A percentile compares a stretch with the other conserved stretches of the same genome.
These are phyloP conservation scores for Probosciger aterrimus DNA, from an alignment of 2,113 vertebrate genomes.

Conservation along the genomic window DNA sequence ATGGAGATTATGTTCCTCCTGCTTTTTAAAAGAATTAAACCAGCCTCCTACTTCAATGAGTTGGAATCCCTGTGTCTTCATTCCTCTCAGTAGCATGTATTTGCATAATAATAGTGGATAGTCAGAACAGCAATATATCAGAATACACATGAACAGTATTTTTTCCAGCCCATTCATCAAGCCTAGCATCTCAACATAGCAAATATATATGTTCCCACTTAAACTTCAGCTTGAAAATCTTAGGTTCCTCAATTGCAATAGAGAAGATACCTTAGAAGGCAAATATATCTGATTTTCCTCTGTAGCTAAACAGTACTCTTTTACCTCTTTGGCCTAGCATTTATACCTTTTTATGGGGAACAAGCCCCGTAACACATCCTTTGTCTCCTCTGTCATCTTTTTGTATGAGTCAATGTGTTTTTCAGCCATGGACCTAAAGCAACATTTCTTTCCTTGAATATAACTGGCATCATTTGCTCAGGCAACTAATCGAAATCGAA, in stretches of 20 bases:
- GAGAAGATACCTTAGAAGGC: neutral
- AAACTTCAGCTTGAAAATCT: slow-evolving; percentile 5
- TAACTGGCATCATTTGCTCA: neutral
- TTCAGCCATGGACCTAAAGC: neutral
- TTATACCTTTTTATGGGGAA: neutral
- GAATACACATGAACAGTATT: neutral
- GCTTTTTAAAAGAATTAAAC: slow-evolving; percentile 29
- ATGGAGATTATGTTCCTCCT: neutral
- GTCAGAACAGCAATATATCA: slow-evolving; percentile 29
- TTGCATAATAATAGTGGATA: slow-evolving; percentile 47
- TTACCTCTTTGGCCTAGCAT: neutral
- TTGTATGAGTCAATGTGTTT: neutral
- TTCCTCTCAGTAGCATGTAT: slow-evolving; percentile 6
- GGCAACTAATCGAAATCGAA: neutral
- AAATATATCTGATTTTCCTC: neutral
- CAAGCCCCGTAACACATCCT: neutral
- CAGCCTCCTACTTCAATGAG: neutral
- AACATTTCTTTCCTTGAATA: neutral
- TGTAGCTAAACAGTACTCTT: neutral
- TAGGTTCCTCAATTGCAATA: neutral
- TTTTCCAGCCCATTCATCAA: slow-evolving; percentile 16
- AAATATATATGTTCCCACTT: neutral
- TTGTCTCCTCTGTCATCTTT: neutral
- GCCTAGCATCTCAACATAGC: neutral
- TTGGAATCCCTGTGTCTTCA: slow-evolving; percentile 20